phyloP scores from a whole-genome alignment of 1,140 invertebrate species.

The Hirudo medicinalis region DNA sequence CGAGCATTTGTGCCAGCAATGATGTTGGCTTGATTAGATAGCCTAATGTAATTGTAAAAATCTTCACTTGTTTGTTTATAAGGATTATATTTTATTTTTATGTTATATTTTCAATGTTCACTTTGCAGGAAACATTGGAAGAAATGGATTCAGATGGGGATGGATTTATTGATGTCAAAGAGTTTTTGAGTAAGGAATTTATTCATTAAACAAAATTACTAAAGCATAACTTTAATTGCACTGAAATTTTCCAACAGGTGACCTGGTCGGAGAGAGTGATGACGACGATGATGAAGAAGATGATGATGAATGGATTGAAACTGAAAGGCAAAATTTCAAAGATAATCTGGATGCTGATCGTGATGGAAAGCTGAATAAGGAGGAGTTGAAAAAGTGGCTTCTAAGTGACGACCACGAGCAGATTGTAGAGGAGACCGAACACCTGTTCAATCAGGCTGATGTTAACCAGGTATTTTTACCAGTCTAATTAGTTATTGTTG shows the following conservation, averaged over 20 bases:
- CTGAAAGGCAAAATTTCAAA: neutral
- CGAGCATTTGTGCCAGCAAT: too few relatives aligned
- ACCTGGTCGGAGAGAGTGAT: neutral
- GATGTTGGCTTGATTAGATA: too few relatives aligned
- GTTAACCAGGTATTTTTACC: neutral
- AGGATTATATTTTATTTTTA: too few relatives aligned
- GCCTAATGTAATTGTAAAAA: too few relatives aligned
- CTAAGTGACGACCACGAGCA: neutral
- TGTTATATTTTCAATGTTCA: too few relatives aligned
- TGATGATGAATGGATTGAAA: neutral
- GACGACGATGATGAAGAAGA: slow-evolving; percentile 14
- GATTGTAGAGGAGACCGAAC: neutral
- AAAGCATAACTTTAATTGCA: neutral
- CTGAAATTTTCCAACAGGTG: neutral
- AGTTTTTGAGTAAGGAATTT: neutral
- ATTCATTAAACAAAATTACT: neutral
- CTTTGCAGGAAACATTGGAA: slow-evolving; percentile 7
- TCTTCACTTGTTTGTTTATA: too few relatives aligned
- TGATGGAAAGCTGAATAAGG: slow-evolving; percentile 3
- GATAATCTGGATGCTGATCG: neutral
- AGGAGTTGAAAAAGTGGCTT: neutral
- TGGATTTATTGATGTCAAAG: slow-evolving; percentile 14
- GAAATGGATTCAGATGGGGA: slow-evolving; percentile 11
- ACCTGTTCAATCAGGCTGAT: slow-evolving; percentile 14
- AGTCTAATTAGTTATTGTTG: neutral